These are phyloP conservation scores for Danionella dracula DNA, from an alignment of 2,797 vertebrate genomes.

Conservation along the genomic window DNA sequence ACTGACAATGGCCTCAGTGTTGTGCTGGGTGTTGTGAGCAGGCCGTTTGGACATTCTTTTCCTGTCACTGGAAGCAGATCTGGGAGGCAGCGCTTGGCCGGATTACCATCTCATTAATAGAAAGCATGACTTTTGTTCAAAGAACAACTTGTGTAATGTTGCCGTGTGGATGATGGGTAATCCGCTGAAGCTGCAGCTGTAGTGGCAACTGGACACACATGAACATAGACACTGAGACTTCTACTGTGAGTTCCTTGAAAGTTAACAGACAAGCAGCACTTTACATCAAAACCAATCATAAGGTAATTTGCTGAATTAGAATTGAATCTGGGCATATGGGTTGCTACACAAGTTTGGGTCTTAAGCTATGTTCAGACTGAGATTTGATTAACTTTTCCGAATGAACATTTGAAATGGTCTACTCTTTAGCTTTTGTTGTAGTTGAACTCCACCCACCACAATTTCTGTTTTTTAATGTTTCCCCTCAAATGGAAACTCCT, in stretches of 20 bases:
- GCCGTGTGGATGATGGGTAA: constrained; percentile 98
- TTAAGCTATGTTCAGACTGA: too few relatives aligned
- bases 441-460: too few relatives aligned
- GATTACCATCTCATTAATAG: constrained; percentile 99
- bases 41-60: constrained; percentile 97
- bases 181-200: constrained; percentile 99
- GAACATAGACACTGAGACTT: constrained; percentile 5
- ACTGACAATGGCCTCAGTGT: constrained; percentile 95
- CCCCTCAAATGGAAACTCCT: too few relatives aligned
- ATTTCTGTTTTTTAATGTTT: too few relatives aligned
- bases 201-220: constrained; percentile 65
- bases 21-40: constrained; percentile 85
- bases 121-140: constrained; percentile 99
- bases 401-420: too few relatives aligned
- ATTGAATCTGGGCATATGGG: too few relatives aligned
- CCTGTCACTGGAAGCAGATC: constrained; percentile 99
- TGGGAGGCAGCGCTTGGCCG: constrained; percentile 99
- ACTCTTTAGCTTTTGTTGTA: too few relatives aligned
- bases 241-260: too few relatives aligned
- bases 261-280: background rate
- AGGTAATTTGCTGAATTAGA: too few relatives aligned
- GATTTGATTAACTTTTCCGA: too few relatives aligned
- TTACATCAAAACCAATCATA: background rate
- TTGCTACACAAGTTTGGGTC: too few relatives aligned
- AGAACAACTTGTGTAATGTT: constrained; percentile 99